phyloP scores from a whole-genome alignment of 2,888 invertebrate species.

The Ochlodes sylvanus region DNA sequence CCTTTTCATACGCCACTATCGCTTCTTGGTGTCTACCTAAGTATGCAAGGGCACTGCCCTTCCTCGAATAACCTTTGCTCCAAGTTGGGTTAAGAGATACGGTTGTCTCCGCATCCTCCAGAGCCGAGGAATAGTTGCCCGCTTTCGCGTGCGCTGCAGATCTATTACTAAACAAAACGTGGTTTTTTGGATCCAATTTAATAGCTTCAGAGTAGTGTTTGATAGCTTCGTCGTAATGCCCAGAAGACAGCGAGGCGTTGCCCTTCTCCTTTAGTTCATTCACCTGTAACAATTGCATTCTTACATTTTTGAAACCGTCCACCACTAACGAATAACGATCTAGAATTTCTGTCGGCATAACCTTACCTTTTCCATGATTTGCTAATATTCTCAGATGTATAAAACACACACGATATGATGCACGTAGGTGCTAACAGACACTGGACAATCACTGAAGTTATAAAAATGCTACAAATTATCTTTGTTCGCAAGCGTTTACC shows the following conservation, averaged over 20 bases:
- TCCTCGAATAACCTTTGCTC: constrained; percentile 95
- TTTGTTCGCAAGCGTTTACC: constrained; percentile 42
- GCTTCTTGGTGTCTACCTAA: constrained; percentile 91
- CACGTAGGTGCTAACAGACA: constrained; percentile 11
- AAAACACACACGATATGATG: constrained; percentile 24
- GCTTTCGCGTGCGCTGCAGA: constrained; percentile 96
- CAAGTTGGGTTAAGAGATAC: constrained; percentile 92
- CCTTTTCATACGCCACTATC: constrained; percentile 88
- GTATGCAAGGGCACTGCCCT: constrained; percentile 93
- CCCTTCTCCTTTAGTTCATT: constrained; percentile 94
- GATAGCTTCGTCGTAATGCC: constrained; percentile 92
- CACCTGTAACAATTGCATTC: constrained; percentile 84
- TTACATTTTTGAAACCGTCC: constrained; percentile 11
- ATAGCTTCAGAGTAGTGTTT: constrained; percentile 93
- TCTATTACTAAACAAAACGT: constrained; percentile 95
- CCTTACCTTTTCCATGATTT: constrained; percentile 78
- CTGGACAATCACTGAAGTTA: constrained; percentile 25
- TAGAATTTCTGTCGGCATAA: constrained; percentile 59
- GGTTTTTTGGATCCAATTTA: constrained; percentile 90
- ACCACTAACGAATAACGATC: constrained; percentile 30
- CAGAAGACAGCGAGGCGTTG: constrained; percentile 92
- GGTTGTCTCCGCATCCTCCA: constrained; percentile 94
- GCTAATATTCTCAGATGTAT: constrained; percentile 30
- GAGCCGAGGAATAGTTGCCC: constrained; percentile 89
- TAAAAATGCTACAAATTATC: constrained; percentile 33